Percentiles rank a stretch among this genome's conserved stretches.
phyloP scores from a whole-genome alignment of 1,140 invertebrate genomes.

The Sesamia nonagrioides region DNA sequence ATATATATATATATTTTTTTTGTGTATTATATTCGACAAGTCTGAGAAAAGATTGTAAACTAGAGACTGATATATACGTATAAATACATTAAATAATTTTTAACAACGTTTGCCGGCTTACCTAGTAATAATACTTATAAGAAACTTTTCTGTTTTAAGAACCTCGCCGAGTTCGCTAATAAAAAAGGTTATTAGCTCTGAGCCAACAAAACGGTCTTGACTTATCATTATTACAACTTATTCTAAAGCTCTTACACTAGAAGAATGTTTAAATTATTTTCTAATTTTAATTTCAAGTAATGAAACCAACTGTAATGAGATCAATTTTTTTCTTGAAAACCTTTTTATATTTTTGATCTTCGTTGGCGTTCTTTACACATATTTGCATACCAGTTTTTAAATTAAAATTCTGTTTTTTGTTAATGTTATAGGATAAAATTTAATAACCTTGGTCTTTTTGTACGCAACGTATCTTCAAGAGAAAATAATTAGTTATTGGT shows the following conservation, averaged over 20 bases:
- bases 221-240: conserved; percentile 34
- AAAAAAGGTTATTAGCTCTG: conserved; percentile 17
- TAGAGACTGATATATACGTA: too few species aligned
- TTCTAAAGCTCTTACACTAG: conserved; percentile 9
- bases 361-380: neutral
- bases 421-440: neutral
- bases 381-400: conserved; percentile 19
- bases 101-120: too few species aligned
- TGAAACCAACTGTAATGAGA: conserved; percentile 28
- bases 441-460: neutral
- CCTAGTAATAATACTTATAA: too few species aligned
- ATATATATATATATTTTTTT: too few species aligned
- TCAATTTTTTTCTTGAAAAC: conserved; percentile 24
- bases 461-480: too few species aligned
- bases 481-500: too few species aligned
- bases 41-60: too few species aligned
- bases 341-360: conserved; percentile 7
- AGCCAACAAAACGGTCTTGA: conserved; percentile 40
- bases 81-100: too few species aligned
- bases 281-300: conserved; percentile 15
- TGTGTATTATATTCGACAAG: too few species aligned
- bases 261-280: conserved; percentile 25
- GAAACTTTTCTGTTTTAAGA: neutral
- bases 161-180: neutral
- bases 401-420: conserved; percentile 1